These are phyloP conservation scores for Myotis daubentonii DNA, from an alignment of 2,797 vertebrate genomes.

Conservation along the genomic window DNA sequence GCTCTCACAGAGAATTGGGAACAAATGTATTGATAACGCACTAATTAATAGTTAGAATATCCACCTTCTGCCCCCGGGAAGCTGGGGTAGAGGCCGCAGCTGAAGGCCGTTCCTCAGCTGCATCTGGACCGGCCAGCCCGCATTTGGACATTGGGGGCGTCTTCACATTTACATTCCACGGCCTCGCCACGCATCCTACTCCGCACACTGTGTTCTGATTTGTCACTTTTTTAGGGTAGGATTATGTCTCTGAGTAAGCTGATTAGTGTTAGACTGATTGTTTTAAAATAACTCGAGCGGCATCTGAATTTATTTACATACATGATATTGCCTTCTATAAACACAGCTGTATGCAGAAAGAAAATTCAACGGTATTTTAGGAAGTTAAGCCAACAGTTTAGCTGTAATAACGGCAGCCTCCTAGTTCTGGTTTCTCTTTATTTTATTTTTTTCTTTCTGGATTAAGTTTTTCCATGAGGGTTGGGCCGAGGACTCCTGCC, in stretches of 20 bases:
- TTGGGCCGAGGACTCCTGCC: neutral
- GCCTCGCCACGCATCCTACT: slow-evolving; percentile 54
- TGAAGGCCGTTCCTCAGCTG: rapidly evolving
- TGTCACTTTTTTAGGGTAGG: slow-evolving; percentile 85
- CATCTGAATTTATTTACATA: slow-evolving; percentile 92
- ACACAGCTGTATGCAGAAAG: slow-evolving; percentile 89
- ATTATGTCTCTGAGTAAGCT: slow-evolving; percentile 87
- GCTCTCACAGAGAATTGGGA: neutral
- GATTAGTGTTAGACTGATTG: slow-evolving; percentile 89
- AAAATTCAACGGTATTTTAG: slow-evolving; percentile 88
- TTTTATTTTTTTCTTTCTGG: slow-evolving; percentile 62
- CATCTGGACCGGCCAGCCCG: neutral
- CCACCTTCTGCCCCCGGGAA: neutral
- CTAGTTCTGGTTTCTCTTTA: slow-evolving; percentile 68
- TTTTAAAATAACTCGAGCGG: slow-evolving; percentile 90
- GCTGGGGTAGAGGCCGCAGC: neutral
- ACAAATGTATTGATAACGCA: rapidly evolving
- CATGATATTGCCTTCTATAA: slow-evolving; percentile 89
- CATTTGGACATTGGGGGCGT: neutral
- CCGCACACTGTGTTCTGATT: slow-evolving; percentile 75
- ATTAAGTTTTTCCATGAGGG: slow-evolving; percentile 49
- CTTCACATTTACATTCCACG: slow-evolving; percentile 30
- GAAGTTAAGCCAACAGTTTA: slow-evolving; percentile 87
- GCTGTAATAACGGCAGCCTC: slow-evolving; percentile 81
- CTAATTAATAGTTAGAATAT: neutral